Percentiles rank a stretch among this genome's conserved stretches.
These are phyloP conservation scores for Dasyornis broadbenti DNA, from an alignment of 2,113 vertebrate species.

Conservation along the genomic window DNA sequence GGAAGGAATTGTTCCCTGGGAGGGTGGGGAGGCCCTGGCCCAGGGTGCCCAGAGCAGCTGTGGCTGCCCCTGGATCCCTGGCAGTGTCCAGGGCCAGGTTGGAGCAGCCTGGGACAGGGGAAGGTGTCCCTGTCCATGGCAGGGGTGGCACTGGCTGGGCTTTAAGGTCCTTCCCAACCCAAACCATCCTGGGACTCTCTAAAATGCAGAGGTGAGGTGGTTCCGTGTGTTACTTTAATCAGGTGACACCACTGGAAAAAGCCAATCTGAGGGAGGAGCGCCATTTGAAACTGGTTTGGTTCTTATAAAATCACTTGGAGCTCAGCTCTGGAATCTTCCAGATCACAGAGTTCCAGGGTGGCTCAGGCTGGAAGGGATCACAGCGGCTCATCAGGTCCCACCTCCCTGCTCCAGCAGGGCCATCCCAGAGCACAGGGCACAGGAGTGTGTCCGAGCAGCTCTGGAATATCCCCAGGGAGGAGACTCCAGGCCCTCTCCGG, in stretches of 20 bases:
- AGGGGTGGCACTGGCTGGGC: background rate
- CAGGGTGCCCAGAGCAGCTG: background rate
- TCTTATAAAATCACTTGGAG: background rate
- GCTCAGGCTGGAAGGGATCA: background rate
- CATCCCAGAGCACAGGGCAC: background rate
- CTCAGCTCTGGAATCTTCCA: background rate
- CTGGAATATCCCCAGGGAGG: background rate
- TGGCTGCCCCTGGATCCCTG: background rate
- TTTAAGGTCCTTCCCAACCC: background rate
- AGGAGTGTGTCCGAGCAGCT: background rate
- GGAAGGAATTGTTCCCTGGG: background rate
- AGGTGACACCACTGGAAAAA: background rate
- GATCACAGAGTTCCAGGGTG: background rate
- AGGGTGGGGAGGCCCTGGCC: background rate
- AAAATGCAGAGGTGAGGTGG: background rate
- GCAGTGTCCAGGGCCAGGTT: background rate
- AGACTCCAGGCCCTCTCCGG: background rate
- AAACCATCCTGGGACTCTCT: background rate
- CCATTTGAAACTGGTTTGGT: background rate
- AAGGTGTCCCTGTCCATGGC: background rate
- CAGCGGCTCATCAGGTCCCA: background rate
- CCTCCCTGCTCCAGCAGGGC: background rate
- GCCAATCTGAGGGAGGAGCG: background rate
- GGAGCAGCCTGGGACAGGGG: accelerated
- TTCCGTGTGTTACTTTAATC: accelerated